Evolutionary conservation across 1,140 invertebrate genomes (phyloP).

Genomic region (Scaptodrosophila lebanonensis): DNA sequence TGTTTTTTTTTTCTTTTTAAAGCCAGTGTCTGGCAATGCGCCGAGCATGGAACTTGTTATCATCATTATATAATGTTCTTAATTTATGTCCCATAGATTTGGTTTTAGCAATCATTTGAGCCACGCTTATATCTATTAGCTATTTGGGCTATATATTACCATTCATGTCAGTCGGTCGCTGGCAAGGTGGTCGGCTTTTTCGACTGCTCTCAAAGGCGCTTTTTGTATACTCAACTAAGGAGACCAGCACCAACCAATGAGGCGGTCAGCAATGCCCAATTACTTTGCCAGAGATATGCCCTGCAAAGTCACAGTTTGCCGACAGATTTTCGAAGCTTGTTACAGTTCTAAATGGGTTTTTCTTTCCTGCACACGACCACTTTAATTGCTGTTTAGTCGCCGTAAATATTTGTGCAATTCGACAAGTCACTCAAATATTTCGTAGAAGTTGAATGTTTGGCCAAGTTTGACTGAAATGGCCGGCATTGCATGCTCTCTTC

Average conservation of each 20-base stretch:
- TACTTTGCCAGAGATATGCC: no score
- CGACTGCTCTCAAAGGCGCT: no score
- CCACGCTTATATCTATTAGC: no score
- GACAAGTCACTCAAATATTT: constrained; percentile 15
- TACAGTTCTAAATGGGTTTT: constrained; percentile 49
- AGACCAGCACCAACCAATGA: no score
- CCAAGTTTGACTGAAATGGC: no score
- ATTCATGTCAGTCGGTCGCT: constrained; percentile 44
- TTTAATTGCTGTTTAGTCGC: constrained; percentile 66
- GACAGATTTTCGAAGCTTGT: constrained; percentile 11
- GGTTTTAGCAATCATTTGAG: no score
- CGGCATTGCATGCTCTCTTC: no score
- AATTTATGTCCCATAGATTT: constrained; percentile 20
- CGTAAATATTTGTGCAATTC: constrained; percentile 52
- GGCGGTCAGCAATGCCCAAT: no score
- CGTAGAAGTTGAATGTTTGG: constrained; percentile 11
- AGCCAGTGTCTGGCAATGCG: constrained; percentile 14
- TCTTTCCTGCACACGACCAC: constrained; percentile 45
- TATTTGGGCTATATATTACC: constrained; percentile 51
- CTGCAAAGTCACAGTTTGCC: constrained; percentile 23
- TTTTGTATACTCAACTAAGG: no score
- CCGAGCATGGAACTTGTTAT: constrained; percentile 29
- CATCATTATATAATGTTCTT: constrained; percentile 50
- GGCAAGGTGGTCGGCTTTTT: no score
- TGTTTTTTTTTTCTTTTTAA: no score